Base-by-base conservation (phyloP, 2,797 vertebrate genomes). In the Microctenopoma stevenorrisi region DNA sequence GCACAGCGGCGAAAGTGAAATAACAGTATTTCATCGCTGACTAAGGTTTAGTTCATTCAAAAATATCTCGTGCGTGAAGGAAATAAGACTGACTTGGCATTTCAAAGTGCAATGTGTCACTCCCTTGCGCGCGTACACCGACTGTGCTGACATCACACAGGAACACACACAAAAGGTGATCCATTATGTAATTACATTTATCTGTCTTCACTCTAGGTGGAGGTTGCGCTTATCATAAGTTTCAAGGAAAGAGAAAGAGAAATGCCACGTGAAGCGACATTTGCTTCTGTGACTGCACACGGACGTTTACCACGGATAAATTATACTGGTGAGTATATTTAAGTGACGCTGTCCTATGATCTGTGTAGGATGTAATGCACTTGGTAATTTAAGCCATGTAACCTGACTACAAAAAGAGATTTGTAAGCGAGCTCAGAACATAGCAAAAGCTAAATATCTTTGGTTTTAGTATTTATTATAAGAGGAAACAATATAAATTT, bases 171-270 rank as follows among this genome's bases (percentile, higher is more conserved):
- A 33, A 26, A 7, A 44, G 37, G 37, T 2, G 12, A 18, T 54
- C 25, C 48, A 13, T 88, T 85, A 79, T 15, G 58, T 33, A 74
- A 78, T 56, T 0, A 3, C 26, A 9, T 7, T 28, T 50, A 43
- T 44, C 30, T 1, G 0, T 37, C 15, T n/a, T 43, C 33, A 14
- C 58, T 14, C 2, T 5, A 16, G 72, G 11, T 61, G 44, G 37
- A 81, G 86, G 90, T 68, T 83, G 85, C 67, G 78, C 75, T 26
- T 55, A 22, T 68, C 43, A 68, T 1, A 0, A 5, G 54, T 56
- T 72, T 55, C 40, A 73, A 26, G 11, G 55, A 75, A 82, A 57
- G 11, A 43, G 47, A 76, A 68, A 69, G 43, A 54, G 28, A 62
- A 48, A 2, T 11, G 11, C 2, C 3, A 35, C 7, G 1, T 42